Evolutionary conservation across 2,888 invertebrate species (phyloP), one percentile per base, ranked within the genome.

Genomic region (Euzetes globulus): DNA sequence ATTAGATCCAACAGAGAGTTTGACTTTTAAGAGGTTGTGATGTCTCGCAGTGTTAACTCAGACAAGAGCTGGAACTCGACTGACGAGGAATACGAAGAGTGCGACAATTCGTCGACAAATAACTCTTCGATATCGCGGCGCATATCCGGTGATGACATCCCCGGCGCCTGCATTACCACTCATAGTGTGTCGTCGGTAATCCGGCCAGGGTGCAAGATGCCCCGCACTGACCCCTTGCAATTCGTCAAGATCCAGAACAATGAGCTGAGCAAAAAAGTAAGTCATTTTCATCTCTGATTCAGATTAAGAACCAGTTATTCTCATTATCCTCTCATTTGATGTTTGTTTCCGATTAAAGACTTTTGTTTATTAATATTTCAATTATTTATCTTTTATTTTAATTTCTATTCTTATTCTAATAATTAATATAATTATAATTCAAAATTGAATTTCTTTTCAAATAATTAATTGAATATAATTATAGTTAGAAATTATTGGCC

Each of bases 171-270:
- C 7, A 74, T 77, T 29, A 77, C 77, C 9, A 77, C 77, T 6
- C 76, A 74, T 19, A 65, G 73, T 71, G 74, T 77, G 13, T 71
- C 71, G 37, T 52, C 77, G 11, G 77, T 77, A n/a, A 76, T 77
- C n/a, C 58, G 71, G n/a, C 77, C 77, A 11, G 77, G 76, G 9
- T 52, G 47, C 25, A 76, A 76, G 41, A 47, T 45, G n/a, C 75
- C 55, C 6, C 71, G 78, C 13, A 75, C 75, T 60, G 78, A 79
- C 71, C 78, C 79, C 6, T 37, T 79, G 37, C 77, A 78, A 65
- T 79, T 79, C 72, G 79, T 79, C n/a, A 79, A 79, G 70, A 78
- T 78, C 1, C 78, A 78, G 45, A 77, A 78, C 27, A 77, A 78
- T 25, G 74, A 77, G 50, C 73, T 79, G n/a, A 77, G 76, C 33